Percentiles rank a stretch among this genome's conserved stretches.
Conservation (phyloP, 1,140 invertebrate genomes). For the Megalopta genalis region DNA sequence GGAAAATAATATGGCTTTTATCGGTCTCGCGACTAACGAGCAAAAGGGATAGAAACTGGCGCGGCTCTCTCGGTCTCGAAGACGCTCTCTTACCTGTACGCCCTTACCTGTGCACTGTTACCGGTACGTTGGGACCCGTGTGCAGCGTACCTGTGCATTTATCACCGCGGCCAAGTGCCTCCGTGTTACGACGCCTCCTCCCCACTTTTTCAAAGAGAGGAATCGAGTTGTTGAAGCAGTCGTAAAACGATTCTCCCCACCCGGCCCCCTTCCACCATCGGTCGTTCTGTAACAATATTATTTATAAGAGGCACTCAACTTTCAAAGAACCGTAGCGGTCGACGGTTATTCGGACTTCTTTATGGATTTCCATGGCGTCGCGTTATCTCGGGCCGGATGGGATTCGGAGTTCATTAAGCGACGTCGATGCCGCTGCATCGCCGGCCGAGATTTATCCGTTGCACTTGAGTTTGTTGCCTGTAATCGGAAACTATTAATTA, state of each 20-base stretch:
- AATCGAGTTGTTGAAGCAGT: background rate
- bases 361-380: background rate
- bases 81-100: background rate
- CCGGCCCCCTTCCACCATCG: background rate
- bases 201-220: background rate
- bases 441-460: background rate
- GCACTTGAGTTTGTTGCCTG: background rate
- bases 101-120: too few relatives aligned
- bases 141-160: background rate
- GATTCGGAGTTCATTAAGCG: slow-evolving; percentile 1
- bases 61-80: background rate
- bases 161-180: background rate
- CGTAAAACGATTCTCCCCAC: background rate
- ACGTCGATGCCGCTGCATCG: background rate
- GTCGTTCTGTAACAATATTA: slow-evolving; percentile 3
- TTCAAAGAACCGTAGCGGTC: background rate
- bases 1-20: slow-evolving; percentile 30
- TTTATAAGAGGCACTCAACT: slow-evolving; percentile 7
- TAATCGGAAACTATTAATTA: background rate
- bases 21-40: background rate
- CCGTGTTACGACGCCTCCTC: background rate
- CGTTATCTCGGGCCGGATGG: background rate
- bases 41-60: too few relatives aligned
- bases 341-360: background rate
- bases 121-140: too few relatives aligned